Base-by-base conservation (phyloP, 2,797 vertebrate species). In the Xiphophorus birchmanni region DNA sequence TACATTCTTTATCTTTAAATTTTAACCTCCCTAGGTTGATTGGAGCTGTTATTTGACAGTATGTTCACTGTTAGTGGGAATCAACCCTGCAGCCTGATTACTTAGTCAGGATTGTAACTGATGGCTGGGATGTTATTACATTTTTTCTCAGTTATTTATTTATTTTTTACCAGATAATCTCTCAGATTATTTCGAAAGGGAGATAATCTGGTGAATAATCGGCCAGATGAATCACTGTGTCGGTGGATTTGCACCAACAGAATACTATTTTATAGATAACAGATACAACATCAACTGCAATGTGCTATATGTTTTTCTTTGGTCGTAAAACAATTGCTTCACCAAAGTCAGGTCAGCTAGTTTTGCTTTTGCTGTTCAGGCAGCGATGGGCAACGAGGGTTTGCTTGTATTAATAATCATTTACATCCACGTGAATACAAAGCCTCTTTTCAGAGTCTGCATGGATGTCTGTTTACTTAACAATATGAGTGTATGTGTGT, bases 371-470 rank as follows among this genome's bases (percentile, higher is more conserved):
- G 77, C 58, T 86, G 74, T 78, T 74, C 72, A 50, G 48, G n/a
- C 48, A 54, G 47, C 82, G 69, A 78, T 78, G 78, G 15, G n/a
- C 76, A 80, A 69, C n/a, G 71, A 37, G 75, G 67, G 54, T 78
- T 17, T 69, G 52, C 83, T 56, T 86, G 45, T 76, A 35, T 76
- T 76, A 69, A 56, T 80, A 44, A 83, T 77, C 82, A 73, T 80
- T 60, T 77, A 44, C n/a, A 75, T 79, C 45, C 45, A 83, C 83
- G 63, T 75, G 73, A 73, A 77, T 56, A 86, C 84, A 93, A 86
- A 85, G 82, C 47, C 29, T 79, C 81, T 86, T 82, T 89, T 90
- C 77, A 82, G 78, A 83, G 80, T 60, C 23, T 75, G 58, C 44
- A 37, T 86, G 79, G 75, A 77, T 48, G 74, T 82, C 52, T 80